phyloP scores from a whole-genome alignment of 2,113 vertebrate genomes.

The Toxostoma redivivum region DNA sequence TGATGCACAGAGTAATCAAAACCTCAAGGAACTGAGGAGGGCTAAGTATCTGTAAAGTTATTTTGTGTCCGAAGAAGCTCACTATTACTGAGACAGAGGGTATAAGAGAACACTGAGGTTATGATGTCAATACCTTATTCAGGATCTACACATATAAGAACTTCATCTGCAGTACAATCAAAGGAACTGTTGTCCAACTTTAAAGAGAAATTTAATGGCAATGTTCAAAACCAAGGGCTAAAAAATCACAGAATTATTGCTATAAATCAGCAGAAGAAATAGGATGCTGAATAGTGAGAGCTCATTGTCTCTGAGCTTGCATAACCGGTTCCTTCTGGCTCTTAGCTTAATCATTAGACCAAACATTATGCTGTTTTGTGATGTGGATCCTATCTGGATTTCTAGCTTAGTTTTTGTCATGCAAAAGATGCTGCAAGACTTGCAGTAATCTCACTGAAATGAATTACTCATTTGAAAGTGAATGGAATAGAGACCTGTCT shows the following conservation, averaged over 20 bases:
- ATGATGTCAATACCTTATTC: not conserved
- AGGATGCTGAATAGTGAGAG: not conserved
- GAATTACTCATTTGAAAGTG: slow-evolving; percentile 53
- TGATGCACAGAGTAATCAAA: not conserved
- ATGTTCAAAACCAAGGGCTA: not conserved
- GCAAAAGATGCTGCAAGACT: not conserved
- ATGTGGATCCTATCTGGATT: slow-evolving; percentile 1
- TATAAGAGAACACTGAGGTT: not conserved
- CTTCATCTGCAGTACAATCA: not conserved
- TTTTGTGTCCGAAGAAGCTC: not conserved
- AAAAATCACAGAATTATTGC: not conserved
- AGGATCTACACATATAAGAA: not conserved
- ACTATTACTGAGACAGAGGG: not conserved
- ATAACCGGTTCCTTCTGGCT: slow-evolving; percentile 1
- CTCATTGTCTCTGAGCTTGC: not conserved
- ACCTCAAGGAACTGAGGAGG: not conserved
- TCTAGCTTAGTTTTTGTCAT: slow-evolving; percentile 21
- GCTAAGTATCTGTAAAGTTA: not conserved
- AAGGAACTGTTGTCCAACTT: not conserved
- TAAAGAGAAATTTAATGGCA: not conserved
- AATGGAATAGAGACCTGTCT: not conserved
- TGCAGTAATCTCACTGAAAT: slow-evolving; percentile 27
- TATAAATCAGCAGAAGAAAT: not conserved
- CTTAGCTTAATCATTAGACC: not conserved
- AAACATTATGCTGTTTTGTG: slow-evolving; percentile 1